Evolutionary conservation across 2,113 vertebrate genomes (phyloP).

Genomic region (Capreolus pygargus): DNA sequence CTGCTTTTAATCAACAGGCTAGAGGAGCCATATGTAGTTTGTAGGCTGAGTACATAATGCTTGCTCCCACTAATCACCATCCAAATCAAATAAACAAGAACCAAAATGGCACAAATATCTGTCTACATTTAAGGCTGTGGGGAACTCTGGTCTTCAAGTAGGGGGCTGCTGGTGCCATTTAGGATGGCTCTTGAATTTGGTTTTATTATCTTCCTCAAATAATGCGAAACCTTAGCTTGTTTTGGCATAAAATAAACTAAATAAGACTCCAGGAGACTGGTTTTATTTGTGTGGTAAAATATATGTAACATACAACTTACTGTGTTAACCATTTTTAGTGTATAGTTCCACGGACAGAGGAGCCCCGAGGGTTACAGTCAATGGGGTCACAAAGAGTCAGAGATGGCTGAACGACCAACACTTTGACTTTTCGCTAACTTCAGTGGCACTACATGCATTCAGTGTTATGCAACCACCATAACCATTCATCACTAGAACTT

Average conservation of each 20-base stretch:
- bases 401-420: neutral
- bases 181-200: neutral
- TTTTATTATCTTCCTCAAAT: neutral
- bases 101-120: neutral
- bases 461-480: neutral
- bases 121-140: neutral
- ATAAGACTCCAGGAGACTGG: neutral
- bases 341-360: neutral
- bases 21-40: neutral
- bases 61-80: neutral
- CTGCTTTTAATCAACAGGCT: neutral
- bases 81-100: neutral
- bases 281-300: neutral
- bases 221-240: neutral
- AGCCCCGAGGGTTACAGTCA: neutral
- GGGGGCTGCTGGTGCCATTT: neutral
- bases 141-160: neutral
- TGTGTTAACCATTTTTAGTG: neutral
- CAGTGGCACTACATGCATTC: neutral
- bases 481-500: neutral
- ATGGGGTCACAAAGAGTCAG: neutral
- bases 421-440: neutral
- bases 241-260: neutral
- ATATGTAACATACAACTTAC: neutral
- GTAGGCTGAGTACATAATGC: neutral